Conservation (phyloP, 2,113 vertebrate species). For the Tragelaphus buxtoni region DNA sequence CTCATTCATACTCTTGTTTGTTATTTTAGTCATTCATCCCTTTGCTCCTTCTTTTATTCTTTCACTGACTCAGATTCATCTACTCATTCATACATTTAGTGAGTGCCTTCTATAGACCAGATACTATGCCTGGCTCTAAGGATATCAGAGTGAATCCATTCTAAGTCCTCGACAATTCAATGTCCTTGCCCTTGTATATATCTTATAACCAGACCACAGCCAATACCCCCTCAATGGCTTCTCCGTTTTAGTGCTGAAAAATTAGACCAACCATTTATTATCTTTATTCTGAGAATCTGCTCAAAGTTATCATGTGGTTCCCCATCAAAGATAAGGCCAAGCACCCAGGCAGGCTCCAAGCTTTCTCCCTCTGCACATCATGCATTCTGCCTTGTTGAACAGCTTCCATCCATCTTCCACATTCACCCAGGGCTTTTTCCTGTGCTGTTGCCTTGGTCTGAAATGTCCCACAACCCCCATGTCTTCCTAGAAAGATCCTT, state of each 20-base stretch:
- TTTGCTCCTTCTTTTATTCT: not conserved
- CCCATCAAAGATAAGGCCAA: not conserved
- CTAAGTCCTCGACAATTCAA: not conserved
- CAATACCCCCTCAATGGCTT: not conserved
- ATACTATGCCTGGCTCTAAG: not conserved
- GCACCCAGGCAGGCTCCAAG: not conserved
- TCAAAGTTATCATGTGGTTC: not conserved
- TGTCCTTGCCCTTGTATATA: not conserved
- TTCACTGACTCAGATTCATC: not conserved
- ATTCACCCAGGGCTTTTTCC: not conserved
- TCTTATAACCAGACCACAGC: not conserved
- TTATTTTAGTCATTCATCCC: not conserved
- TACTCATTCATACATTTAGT: not conserved
- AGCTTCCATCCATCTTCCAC: not conserved
- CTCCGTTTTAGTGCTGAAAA: not conserved
- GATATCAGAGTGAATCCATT: not conserved
- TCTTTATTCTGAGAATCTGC: not conserved
- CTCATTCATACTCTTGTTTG: not conserved
- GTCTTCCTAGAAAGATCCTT: not conserved
- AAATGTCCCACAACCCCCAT: not conserved
- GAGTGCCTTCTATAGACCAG: not conserved
- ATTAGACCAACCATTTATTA: not conserved
- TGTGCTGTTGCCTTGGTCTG: not conserved
- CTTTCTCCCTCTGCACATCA: not conserved
- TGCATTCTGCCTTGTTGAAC: not conserved